Conservation (phyloP, 2,797 vertebrate genomes). For the Sarcoramphus papa region DNA sequence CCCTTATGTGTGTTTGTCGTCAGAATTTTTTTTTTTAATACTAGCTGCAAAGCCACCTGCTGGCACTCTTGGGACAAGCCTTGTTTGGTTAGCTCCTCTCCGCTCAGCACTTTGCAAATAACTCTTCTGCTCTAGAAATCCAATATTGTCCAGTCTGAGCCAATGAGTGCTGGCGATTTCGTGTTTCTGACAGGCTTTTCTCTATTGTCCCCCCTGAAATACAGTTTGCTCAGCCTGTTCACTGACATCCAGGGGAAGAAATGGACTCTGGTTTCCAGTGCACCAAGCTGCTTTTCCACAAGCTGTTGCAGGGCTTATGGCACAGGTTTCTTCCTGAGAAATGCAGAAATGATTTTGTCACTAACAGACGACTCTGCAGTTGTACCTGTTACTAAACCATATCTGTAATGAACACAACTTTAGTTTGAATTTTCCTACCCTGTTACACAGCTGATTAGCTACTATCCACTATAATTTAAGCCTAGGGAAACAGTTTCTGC, state of each 20-base stretch:
- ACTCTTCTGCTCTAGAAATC: background rate
- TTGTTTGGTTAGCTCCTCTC: background rate
- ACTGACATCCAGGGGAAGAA: background rate
- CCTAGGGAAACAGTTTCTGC: background rate
- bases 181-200: background rate
- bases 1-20: slow-evolving; percentile 21
- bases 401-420: background rate
- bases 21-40: background rate
- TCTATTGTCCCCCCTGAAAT: background rate
- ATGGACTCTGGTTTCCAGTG: background rate
- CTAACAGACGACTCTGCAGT: background rate
- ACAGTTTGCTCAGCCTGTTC: background rate
- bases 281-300: background rate
- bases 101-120: background rate
- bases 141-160: background rate
- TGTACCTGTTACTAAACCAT: background rate
- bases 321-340: background rate
- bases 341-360: background rate
- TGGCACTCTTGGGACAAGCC: background rate
- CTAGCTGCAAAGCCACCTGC: slow-evolving; percentile 10
- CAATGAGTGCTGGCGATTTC: background rate
- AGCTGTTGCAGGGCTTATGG: background rate
- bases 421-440: background rate
- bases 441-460: background rate
- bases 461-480: background rate